Percentiles rank a stretch among this genome's conserved stretches.
Evolutionary conservation across 2,113 vertebrate species (phyloP).

Genomic region (Ovibos moschatus): DNA sequence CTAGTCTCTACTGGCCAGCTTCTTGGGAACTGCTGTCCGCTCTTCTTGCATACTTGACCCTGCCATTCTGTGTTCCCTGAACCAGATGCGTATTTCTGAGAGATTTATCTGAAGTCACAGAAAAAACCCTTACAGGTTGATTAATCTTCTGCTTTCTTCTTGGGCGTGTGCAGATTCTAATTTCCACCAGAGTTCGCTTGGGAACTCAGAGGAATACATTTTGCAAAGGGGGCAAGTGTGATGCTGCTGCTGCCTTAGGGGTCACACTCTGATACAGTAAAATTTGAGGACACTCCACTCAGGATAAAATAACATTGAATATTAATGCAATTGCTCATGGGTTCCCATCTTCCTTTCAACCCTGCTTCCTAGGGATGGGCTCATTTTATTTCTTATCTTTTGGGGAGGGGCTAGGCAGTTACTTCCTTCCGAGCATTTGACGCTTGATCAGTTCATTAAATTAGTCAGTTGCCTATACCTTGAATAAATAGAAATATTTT

Average conservation of each 20-base stretch:
- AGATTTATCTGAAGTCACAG: background rate
- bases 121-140: background rate
- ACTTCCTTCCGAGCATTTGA: background rate
- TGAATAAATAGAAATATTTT: constrained; percentile 1
- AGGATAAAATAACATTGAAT: background rate
- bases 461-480: background rate
- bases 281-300: background rate
- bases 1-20: background rate
- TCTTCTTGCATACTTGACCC: background rate
- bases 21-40: background rate
- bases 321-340: background rate
- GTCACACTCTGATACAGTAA: background rate
- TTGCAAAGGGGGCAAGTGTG: background rate
- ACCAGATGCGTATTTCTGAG: background rate
- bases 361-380: background rate
- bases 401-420: background rate
- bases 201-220: background rate
- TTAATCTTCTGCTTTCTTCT: background rate
- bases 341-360: background rate
- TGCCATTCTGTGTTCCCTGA: background rate
- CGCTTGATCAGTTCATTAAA: background rate
- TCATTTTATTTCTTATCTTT: background rate
- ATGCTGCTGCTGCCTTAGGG: background rate
- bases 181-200: background rate
- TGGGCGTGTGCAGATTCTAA: background rate